Evolutionary conservation across 2,888 invertebrate genomes (phyloP), one percentile per base, ranked within the genome.

Genomic region (Conus canariensis): DNA sequence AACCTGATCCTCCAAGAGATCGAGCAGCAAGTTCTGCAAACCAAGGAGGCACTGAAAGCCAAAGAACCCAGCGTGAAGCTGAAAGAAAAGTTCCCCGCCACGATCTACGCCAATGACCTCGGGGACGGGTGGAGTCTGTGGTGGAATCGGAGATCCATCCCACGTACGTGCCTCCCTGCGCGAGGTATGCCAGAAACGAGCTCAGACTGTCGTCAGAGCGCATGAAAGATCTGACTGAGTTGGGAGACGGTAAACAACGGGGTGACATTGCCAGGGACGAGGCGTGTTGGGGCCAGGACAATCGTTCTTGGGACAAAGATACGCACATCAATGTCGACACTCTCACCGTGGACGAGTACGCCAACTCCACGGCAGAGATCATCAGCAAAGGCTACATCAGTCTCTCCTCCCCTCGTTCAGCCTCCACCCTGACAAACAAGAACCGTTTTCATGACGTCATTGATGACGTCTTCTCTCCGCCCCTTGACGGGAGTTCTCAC

Each of bases 361-460:
- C 87, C n/a, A 87, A 45, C 58, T 74, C 74, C 56, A 87, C 87
- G 70, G 74, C 87, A 58, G 87, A 87, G 59, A 70, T 87, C n/a
- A 9, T 87, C 56, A 87, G 87, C 25, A 87, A 58, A 25, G 87
- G 87, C 4, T 87, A 58, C 87, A 14, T 74, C 25, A 87, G 74
- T 14, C n/a, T 87, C n/a, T 87, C 87, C 74, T 74, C 87, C 16
- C 87, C 87, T 9, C 87, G 87, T 45, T 74, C 87, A 1, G 56
- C 10, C 12, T 87, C 87, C 56, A 70, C 70, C 58, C 6, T 74
- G 30, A 56, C 85, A 16, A 64, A 25, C 16, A 60, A 85, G 64
- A 25, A 10, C 5, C 85, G n/a, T 25, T 22, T 30, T n/a, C 9
- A 85, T 30, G 60, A 85, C 85, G 5, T 64, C 85, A 85, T 5